Base-by-base conservation (phyloP, 2,113 vertebrate genomes). In the Pagrus major region DNA sequence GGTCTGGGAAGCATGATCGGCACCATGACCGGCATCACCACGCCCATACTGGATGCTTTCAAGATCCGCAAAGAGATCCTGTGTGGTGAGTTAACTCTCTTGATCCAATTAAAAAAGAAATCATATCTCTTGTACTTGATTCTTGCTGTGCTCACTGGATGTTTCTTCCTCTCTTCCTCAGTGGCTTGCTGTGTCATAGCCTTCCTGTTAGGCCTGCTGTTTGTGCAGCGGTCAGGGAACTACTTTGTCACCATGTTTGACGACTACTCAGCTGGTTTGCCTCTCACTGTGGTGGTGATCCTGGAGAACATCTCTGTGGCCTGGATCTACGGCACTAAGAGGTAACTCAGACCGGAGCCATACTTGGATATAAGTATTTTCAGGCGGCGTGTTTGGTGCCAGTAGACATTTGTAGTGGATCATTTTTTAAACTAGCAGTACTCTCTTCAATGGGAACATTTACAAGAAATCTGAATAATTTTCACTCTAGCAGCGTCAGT, bases 171-270 rank as follows among this genome's bases (percentile, higher is more conserved):
- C 20, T 89, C 78, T 55, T 61, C 85, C 25, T 52, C 93, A 99
- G 98, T 96, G 93, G 96, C 92, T 77, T 97, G 95, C 94, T 99
- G 97, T 89, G 90, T 98, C 91, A 94, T 97, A 4, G 98, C 98
- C 86, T 99, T 99, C 76, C 31, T 98, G 29, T 94, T 97, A 63
- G 98, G 98, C 68, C 93, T 99, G 84, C 95, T 99, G 93, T 99
- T 99, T 37, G 98, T 99, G 93, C 98, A 99, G 90, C 97, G 96
- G 44, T 99, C 98, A 0, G 98, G 98, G 44, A 99, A 99, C 88
- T 99, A 99, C 90, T 99, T 98, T 87, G 98, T 99, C 93, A 95
- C 96, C 87, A 99, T 99, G 98, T 99, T 99, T 84, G 98, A 99
- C 0, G 98, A 99, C 89, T 99, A 99, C 86, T 99, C 98, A 0